A percentile compares a stretch with the other conserved stretches of the same genome.
Conservation (phyloP, 2,797 vertebrate species). For the Siniperca scherzeri region DNA sequence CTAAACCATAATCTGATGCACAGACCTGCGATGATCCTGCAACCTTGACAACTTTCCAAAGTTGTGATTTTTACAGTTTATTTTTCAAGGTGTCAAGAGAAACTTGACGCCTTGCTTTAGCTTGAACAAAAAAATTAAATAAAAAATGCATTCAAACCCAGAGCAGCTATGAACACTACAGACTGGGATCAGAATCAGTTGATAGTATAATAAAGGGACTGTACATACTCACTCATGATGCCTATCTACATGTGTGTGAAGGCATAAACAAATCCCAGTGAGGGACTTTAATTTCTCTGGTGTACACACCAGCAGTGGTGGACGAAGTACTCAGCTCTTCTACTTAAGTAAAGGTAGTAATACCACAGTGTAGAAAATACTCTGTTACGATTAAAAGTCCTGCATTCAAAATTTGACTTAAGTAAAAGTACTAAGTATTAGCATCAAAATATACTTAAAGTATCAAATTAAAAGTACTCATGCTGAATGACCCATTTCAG, state of each 20-base stretch:
- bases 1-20: not conserved
- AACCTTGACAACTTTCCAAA: not conserved
- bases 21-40: not conserved
- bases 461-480: too few species aligned
- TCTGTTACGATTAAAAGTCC: too few species aligned
- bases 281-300: not conserved
- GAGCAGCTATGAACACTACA: not conserved
- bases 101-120: not conserved
- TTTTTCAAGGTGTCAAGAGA: not conserved
- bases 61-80: not conserved
- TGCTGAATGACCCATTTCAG: too few species aligned
- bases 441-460: too few species aligned
- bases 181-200: not conserved
- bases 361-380: too few species aligned
- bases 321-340: too few species aligned
- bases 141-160: not conserved
- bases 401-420: too few species aligned
- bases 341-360: too few species aligned
- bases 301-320: not conserved
- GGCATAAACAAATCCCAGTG: not conserved
- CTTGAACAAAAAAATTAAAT: not conserved
- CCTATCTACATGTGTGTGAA: not conserved
- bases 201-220: not conserved
- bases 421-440: too few species aligned
- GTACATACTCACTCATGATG: not conserved